Evolutionary conservation across 1,140 invertebrate genomes (phyloP).

Genomic region (Ruditapes philippinarum): DNA sequence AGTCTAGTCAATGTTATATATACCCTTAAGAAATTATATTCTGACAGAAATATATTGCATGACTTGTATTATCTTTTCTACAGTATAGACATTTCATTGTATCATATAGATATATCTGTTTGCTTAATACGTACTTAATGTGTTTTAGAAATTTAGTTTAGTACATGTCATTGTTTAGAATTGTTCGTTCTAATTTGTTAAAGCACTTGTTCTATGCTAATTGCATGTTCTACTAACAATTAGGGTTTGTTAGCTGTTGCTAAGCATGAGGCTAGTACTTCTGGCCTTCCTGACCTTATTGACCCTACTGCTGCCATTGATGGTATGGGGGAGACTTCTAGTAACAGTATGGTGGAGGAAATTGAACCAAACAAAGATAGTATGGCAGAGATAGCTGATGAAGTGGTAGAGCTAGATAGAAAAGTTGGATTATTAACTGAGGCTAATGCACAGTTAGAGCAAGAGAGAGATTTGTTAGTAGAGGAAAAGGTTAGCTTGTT

Average conservation of each 20-base stretch:
- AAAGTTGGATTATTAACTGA: slow-evolving; percentile 76
- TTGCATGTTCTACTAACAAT: slow-evolving; percentile 42
- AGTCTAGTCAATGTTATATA: no score
- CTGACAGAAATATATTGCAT: no score
- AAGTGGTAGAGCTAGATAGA: slow-evolving; percentile 71
- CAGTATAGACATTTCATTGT: no score
- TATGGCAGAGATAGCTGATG: slow-evolving; percentile 59
- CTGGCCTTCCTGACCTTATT: slow-evolving; percentile 43
- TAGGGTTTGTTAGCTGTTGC: slow-evolving; percentile 67
- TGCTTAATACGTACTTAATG: background rate
- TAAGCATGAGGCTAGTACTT: slow-evolving; percentile 48
- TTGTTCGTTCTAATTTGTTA: no score
- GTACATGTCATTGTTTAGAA: background rate
- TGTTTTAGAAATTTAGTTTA: background rate
- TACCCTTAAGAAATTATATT: no score
- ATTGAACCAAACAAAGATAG: background rate
- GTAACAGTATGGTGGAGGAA: slow-evolving; percentile 3
- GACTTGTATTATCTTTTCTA: no score
- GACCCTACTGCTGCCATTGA: slow-evolving; percentile 34
- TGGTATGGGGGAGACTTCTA: slow-evolving; percentile 16
- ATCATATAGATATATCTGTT: no score
- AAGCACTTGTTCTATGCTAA: no score
- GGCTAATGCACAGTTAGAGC: slow-evolving; percentile 76
- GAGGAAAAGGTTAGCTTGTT: slow-evolving; percentile 71
- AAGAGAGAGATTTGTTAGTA: slow-evolving; percentile 75